Percentiles rank a stretch among this genome's conserved stretches.
phyloP scores from a whole-genome alignment of 2,113 vertebrate genomes.

The Salvator merianae region DNA sequence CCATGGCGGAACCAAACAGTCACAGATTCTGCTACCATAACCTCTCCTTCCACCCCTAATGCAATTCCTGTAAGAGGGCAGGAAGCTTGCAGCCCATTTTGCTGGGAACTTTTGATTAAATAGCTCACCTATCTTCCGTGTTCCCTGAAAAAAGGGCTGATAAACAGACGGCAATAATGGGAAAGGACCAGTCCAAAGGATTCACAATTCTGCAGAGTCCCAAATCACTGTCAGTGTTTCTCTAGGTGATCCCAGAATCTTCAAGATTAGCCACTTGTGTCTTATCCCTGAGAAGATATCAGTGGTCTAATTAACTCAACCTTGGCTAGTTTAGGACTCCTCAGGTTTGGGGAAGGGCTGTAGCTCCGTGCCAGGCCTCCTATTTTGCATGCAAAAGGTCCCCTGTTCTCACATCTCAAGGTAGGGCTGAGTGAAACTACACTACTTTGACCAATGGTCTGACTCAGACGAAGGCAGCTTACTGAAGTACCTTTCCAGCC shows the following conservation, averaged over 20 bases:
- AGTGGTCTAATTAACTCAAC: neutral
- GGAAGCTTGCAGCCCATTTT: neutral
- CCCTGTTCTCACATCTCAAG: neutral
- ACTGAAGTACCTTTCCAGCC: too few relatives aligned
- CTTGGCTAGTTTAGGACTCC: neutral
- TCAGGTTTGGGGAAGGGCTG: neutral
- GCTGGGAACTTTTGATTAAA: neutral
- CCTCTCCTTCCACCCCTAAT: neutral
- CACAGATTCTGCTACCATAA: neutral
- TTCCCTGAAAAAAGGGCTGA: neutral
- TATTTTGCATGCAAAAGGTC: neutral
- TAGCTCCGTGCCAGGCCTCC: neutral
- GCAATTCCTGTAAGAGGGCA: neutral
- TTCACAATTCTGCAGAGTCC: neutral
- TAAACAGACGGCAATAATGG: neutral
- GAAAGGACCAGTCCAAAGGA: neutral
- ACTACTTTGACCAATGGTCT: neutral
- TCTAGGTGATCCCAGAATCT: neutral
- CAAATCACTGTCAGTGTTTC: neutral
- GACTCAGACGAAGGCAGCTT: neutral
- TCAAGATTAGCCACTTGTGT: neutral
- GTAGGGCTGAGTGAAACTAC: neutral
- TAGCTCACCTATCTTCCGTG: neutral
- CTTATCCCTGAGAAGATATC: neutral
- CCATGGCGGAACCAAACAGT: neutral